Evolutionary conservation across 2,888 invertebrate genomes (phyloP), one percentile per base, ranked within the genome.

Genomic region (Drosophila setosimentum): DNA sequence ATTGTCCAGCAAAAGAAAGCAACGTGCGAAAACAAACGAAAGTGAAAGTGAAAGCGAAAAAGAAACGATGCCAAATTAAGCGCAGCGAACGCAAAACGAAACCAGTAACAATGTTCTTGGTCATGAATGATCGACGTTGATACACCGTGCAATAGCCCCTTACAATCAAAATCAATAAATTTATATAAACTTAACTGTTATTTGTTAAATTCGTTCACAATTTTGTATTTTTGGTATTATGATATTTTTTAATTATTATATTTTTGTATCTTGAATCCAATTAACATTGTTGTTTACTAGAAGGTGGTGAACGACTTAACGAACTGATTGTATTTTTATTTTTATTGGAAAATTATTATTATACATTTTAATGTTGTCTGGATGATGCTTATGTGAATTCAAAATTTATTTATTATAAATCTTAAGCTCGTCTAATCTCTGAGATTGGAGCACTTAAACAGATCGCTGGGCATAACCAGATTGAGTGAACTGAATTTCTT

Each of bases 21-120:
- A 68, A 68, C 59, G 70, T 73, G 61, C 60, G 53, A 78, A 73
- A 69, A 72, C 69, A 60, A 64, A 69, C 57, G 58, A 60, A 61
- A 68, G 45, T n/a, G 27, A 61, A 53, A 60, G 35, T n/a, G 13
- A 61, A 75, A 55, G 27, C 18, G 21, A 63, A 63, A 64, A n/a
- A 24, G 24, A 42, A 66, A 37, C 40, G 51, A 45, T 48, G 42
- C 27, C 27, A 45, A 55, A 60, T 7, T 50, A 50, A 27, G 35
- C 30, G 24, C 53, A 37, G 35, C 21, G 48, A 70, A 51, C 18
- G 42, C 11, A 18, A 30, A 37, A 49, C 59, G 48, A 32, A 64
- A 42, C 40, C 18, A 33, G 32, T 27, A 33, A 33, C 13, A 13
- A n/a, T 11, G 2, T 3, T 35, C 3, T n/a, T 27, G 40, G 7